Conservation (phyloP, 2,888 invertebrate species). For the Lepidonotus clava region DNA sequence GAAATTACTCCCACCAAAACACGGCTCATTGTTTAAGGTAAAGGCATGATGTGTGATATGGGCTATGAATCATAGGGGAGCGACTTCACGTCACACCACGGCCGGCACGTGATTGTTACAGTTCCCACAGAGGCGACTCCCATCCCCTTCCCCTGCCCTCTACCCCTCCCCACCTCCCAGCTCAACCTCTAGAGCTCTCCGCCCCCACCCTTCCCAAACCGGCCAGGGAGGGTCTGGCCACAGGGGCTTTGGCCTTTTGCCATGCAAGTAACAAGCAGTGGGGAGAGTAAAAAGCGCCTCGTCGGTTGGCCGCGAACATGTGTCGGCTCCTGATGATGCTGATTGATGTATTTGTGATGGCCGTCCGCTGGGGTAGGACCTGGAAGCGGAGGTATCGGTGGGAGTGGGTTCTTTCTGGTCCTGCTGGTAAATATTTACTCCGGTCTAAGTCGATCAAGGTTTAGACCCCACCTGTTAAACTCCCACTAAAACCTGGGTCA, state of each 20-base stretch:
- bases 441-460: background rate
- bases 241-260: background rate
- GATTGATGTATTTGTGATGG: slow-evolving; percentile 22
- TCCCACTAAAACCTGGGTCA: background rate
- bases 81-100: no score
- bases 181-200: background rate
- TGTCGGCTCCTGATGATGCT: background rate
- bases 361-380: background rate
- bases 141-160: background rate
- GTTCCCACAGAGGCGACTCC: background rate
- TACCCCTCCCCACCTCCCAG: background rate
- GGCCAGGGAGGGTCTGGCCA: slow-evolving; percentile 1
- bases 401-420: background rate
- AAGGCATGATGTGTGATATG: background rate
- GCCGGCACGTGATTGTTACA: background rate
- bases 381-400: background rate
- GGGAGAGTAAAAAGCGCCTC: background rate
- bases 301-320: background rate
- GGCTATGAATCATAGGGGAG: background rate
- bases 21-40: background rate
- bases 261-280: background rate
- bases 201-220: no score
- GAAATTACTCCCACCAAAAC: background rate
- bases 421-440: background rate
- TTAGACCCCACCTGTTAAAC: background rate